Conservation (phyloP, 1,140 invertebrate species). For the Lepidurus apus region DNA sequence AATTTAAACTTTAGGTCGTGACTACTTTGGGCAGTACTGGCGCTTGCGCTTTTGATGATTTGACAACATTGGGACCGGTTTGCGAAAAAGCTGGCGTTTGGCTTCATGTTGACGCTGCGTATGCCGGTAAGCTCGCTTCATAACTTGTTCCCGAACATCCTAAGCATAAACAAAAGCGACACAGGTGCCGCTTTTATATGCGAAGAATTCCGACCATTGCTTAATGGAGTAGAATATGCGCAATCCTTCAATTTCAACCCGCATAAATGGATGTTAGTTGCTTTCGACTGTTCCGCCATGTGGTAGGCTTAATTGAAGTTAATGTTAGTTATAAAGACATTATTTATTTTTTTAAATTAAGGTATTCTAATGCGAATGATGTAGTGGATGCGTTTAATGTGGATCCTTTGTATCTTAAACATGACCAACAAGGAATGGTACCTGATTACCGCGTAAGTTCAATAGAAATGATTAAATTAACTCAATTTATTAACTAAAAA, state of each 20-base stretch:
- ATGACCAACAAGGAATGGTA: slow-evolving; percentile 79
- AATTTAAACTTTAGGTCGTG: slow-evolving; percentile 56
- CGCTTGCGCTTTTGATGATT: slow-evolving; percentile 79
- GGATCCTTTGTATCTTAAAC: slow-evolving; percentile 88
- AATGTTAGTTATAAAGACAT: background rate
- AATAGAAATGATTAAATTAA: background rate
- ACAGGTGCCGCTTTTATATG: slow-evolving; percentile 84
- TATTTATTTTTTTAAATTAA: slow-evolving; percentile 43
- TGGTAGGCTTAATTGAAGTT: slow-evolving; percentile 54
- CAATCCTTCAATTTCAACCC: slow-evolving; percentile 95
- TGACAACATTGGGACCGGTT: slow-evolving; percentile 80
- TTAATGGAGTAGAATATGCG: slow-evolving; percentile 81
- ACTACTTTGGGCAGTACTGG: slow-evolving; percentile 87
- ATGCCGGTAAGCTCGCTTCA: slow-evolving; percentile 57
- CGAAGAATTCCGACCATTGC: slow-evolving; percentile 80
- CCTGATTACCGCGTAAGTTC: slow-evolving; percentile 76
- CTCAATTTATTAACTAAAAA: slow-evolving; percentile 41
- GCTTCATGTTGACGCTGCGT: slow-evolving; percentile 92
- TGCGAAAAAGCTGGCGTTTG: slow-evolving; percentile 71
- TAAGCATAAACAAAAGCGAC: background rate
- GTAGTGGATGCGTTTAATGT: slow-evolving; percentile 93
- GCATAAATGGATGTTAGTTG: slow-evolving; percentile 93
- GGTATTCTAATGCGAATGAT: slow-evolving; percentile 82
- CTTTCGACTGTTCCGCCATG: slow-evolving; percentile 91
- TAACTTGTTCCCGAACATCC: background rate